Conservation (phyloP, 2,113 vertebrate species). For the Cyprinodon tularosa region DNA sequence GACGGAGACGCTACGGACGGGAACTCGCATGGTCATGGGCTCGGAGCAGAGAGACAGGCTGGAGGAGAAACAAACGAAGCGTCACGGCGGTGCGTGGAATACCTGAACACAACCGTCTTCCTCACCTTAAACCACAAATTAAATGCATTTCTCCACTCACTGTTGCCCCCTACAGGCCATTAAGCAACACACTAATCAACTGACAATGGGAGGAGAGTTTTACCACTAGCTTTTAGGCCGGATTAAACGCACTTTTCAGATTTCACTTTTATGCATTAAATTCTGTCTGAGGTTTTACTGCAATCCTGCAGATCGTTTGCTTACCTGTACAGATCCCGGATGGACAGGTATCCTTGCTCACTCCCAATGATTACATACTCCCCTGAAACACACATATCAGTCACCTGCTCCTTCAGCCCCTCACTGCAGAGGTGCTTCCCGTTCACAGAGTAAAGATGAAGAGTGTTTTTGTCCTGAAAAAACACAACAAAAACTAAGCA, state of each 20-base stretch:
- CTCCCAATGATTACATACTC: conserved; percentile 91
- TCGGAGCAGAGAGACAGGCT: conserved; percentile 86
- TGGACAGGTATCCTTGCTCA: conserved; percentile 91
- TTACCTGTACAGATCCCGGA: conserved; percentile 94
- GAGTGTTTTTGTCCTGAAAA: conserved; percentile 90
- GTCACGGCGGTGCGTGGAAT: no score
- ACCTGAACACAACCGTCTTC: no score
- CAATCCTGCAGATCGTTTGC: not conserved
- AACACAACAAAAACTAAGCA: not conserved
- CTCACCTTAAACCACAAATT: not conserved
- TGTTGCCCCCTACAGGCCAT: no score
- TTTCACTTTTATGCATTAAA: no score
- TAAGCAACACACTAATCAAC: no score
- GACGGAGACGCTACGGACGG: conserved; percentile 90
- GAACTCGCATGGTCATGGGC: conserved; percentile 91
- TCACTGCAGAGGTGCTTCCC: conserved; percentile 90
- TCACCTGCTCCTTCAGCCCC: conserved; percentile 90
- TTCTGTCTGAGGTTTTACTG: no score
- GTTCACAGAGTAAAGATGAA: conserved; percentile 95
- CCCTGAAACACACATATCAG: conserved; percentile 90
- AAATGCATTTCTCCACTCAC: no score
- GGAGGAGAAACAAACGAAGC: not conserved
- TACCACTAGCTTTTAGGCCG: no score
- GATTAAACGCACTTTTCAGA: no score
- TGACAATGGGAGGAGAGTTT: no score